phyloP scores from a whole-genome alignment of 2,888 invertebrate species.

The Mamestra brassicae region DNA sequence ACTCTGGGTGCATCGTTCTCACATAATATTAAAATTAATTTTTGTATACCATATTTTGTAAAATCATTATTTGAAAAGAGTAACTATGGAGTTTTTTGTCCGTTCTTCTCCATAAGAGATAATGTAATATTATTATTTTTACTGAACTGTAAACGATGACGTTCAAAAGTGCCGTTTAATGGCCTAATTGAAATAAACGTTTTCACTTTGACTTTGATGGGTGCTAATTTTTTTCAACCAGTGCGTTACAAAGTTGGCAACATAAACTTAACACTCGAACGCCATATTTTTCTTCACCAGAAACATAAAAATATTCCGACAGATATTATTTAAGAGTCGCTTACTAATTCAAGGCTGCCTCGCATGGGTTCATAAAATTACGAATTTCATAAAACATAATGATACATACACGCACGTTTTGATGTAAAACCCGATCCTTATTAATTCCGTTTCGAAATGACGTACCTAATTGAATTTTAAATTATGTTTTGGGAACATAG shows the following conservation, averaged over 20 bases:
- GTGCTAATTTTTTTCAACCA: neutral
- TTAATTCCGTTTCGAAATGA: slow-evolving; percentile 22
- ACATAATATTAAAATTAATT: no score
- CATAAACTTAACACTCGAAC: slow-evolving; percentile 6
- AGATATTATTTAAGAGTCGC: slow-evolving; percentile 14
- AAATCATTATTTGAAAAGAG: no score
- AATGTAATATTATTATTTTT: no score
- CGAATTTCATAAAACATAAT: slow-evolving; percentile 32
- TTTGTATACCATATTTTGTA: no score
- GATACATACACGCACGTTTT: slow-evolving; percentile 5
- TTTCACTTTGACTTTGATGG: no score
- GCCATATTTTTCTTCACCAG: slow-evolving; percentile 11
- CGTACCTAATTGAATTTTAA: slow-evolving; percentile 52
- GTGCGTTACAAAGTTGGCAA: slow-evolving; percentile 11
- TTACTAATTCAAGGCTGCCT: slow-evolving; percentile 37
- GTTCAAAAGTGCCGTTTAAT: no score
- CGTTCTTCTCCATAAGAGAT: no score
- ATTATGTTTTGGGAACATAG: slow-evolving; percentile 26
- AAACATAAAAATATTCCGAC: slow-evolving; percentile 8
- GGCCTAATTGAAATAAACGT: no score
- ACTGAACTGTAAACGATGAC: no score
- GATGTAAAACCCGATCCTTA: slow-evolving; percentile 14
- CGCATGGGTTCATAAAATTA: slow-evolving; percentile 38
- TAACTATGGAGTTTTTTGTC: no score
- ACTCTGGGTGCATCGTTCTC: no score